These are phyloP conservation scores for Branchinecta lindahli DNA, from an alignment of 1,140 invertebrate species.

Conservation along the genomic window DNA sequence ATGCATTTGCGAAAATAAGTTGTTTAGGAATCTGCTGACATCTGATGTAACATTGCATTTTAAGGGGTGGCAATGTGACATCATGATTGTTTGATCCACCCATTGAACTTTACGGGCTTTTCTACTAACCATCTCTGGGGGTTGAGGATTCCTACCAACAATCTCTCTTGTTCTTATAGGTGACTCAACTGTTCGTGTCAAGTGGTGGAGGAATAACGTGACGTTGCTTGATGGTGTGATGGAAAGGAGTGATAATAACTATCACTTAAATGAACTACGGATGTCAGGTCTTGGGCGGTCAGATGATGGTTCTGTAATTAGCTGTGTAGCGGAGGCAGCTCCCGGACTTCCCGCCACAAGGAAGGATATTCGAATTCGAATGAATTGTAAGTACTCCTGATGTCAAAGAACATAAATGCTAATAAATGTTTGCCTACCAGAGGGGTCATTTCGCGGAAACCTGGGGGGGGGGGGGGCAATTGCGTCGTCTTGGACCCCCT, in stretches of 20 bases:
- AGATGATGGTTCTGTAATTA: slow-evolving; percentile 14
- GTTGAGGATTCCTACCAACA: no score
- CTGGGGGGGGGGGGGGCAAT: no score
- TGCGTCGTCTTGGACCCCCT: no score
- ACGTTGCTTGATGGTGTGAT: background rate
- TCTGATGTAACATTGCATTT: no score
- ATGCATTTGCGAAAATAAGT: no score
- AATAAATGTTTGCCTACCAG: no score
- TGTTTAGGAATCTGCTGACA: no score
- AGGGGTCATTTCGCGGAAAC: no score
- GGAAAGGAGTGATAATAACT: background rate
- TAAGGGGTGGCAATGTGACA: no score
- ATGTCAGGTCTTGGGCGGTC: slow-evolving; percentile 9
- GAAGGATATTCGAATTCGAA: slow-evolving; percentile 14
- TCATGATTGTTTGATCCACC: no score
- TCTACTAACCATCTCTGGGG: no score
- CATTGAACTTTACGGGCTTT: no score
- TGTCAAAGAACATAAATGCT: background rate
- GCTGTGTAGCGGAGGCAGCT: slow-evolving; percentile 13
- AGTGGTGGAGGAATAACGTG: background rate
- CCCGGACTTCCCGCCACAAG: slow-evolving; percentile 11
- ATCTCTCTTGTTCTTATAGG: background rate
- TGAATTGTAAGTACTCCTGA: slow-evolving; percentile 15
- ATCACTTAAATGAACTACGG: background rate
- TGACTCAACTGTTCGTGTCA: background rate